Base-by-base conservation (phyloP, 2,113 vertebrate species). In the Oryzias javanicus region DNA sequence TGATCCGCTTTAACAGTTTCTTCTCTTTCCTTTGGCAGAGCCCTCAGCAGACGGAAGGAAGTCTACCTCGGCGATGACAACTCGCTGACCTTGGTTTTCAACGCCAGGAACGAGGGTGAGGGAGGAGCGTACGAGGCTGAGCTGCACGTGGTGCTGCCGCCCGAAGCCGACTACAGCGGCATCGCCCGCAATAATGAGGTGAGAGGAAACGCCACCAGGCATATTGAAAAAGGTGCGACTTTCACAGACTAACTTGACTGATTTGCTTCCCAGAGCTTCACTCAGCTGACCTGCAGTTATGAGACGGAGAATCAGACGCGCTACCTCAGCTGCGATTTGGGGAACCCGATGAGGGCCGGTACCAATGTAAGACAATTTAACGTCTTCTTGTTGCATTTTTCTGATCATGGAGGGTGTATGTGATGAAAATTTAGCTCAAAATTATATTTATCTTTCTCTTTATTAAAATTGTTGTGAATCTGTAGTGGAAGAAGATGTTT, bases 61-160 rank as follows among this genome's bases (percentile, higher is more conserved):
- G 93, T 94, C 52, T 94, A 91, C 86, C 84, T 96, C 47, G 95
- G 95, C 0, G 94, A 94, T 67, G 94, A 94, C 73, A 95, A 96
- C 56, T 74, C 91, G 1, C 78, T 96, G 83, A 94, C 93, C 46
- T 79, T 97, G 56, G 91, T 91, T 25, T 95, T 96, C 84, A 93
- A 93, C 0, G 94, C 95, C 25, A 83, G 85, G 79, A 96, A 97
- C 4, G 85, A 91, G 55, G 95, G 95, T 0, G 94, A 95, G 79
- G 95, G 95, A 0, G 95, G 95, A 0, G 95, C 95, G 1, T 97
- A 96, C 0, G 95, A 97, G 67, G 93, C 95, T 0, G 95, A 97
- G 78, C 91, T 97, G 17, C 89, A 93, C 0, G 94, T 96, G 69
- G 90, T 90, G 0, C 82, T 94, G 44, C 95, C 95, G 20, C 87